Evolutionary conservation across 2,797 vertebrate species (phyloP).

Genomic region (Helicolenus hilgendorfi): DNA sequence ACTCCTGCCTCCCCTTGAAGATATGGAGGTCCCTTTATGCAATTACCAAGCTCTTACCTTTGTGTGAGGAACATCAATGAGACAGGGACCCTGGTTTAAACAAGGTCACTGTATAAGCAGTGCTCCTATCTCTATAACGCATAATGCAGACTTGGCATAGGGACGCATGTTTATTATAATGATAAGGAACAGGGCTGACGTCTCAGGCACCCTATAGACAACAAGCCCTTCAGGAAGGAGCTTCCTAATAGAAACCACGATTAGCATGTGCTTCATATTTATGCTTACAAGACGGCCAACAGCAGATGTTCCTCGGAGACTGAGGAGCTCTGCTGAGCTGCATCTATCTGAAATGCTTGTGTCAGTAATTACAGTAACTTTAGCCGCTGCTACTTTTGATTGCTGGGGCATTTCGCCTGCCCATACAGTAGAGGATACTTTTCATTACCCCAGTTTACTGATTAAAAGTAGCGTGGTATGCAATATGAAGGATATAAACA

Average conservation of each 20-base stretch:
- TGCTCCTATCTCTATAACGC: slow-evolving; percentile 49
- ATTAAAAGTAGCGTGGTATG: neutral
- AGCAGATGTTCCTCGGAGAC: slow-evolving; percentile 54
- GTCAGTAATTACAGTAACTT: slow-evolving; percentile 45
- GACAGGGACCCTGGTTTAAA: slow-evolving; percentile 69
- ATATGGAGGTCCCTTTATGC: slow-evolving; percentile 32
- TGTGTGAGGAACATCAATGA: slow-evolving; percentile 49
- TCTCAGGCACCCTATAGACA: slow-evolving; percentile 22
- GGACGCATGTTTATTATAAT: slow-evolving; percentile 27
- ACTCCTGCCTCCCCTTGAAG: slow-evolving; percentile 28
- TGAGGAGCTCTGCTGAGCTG: slow-evolving; percentile 37
- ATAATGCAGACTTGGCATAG: neutral
- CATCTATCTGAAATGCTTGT: slow-evolving; percentile 26
- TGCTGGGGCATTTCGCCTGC: neutral
- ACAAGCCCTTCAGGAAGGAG: slow-evolving; percentile 21
- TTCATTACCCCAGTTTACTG: neutral
- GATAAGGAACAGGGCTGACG: slow-evolving; percentile 41
- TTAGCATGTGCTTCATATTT: slow-evolving; percentile 53
- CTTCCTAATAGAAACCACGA: slow-evolving; percentile 33
- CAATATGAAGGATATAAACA: neutral
- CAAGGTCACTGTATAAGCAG: slow-evolving; percentile 81
- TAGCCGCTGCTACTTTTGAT: slow-evolving; percentile 1
- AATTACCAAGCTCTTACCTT: slow-evolving; percentile 63
- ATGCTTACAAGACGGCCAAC: slow-evolving; percentile 11
- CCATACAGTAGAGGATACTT: neutral